Conservation (phyloP, 2,113 vertebrate genomes). For the Aleadryas rufinucha region DNA sequence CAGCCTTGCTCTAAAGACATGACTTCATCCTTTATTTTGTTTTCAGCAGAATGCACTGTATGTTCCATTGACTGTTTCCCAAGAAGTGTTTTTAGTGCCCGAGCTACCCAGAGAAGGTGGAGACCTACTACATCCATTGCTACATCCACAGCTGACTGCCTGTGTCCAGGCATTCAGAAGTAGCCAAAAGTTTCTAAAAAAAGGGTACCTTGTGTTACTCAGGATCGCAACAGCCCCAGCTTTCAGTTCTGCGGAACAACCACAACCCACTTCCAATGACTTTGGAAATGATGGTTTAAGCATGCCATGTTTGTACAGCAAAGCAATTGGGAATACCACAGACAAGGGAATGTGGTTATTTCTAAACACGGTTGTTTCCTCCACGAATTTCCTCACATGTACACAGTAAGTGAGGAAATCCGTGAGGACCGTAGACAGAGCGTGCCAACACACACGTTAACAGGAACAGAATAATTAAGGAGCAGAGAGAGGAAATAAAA, state of each 20-base stretch:
- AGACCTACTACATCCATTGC: background rate
- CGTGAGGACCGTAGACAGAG: background rate
- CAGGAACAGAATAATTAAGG: background rate
- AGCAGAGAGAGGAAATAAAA: background rate
- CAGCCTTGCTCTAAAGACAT: slow-evolving; percentile 26
- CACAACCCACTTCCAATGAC: background rate
- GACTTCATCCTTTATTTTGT: background rate
- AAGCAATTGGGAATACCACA: background rate
- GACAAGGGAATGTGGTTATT: background rate
- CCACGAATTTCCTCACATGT: background rate
- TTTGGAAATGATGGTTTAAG: background rate
- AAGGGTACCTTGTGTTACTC: background rate
- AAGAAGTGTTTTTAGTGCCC: background rate
- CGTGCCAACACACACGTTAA: background rate
- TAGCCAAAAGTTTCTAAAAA: background rate
- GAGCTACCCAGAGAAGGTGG: background rate
- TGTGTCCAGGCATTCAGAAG: background rate
- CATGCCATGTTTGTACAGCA: background rate
- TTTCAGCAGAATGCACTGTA: background rate
- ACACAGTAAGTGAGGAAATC: background rate
- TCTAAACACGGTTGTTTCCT: background rate
- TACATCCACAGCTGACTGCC: background rate
- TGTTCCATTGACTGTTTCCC: background rate
- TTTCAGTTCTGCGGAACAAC: background rate
- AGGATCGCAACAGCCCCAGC: background rate